Evolutionary conservation across 1,140 invertebrate genomes (phyloP), one percentile per base, ranked within the genome.

Genomic region (Cheumatopsyche charites): DNA sequence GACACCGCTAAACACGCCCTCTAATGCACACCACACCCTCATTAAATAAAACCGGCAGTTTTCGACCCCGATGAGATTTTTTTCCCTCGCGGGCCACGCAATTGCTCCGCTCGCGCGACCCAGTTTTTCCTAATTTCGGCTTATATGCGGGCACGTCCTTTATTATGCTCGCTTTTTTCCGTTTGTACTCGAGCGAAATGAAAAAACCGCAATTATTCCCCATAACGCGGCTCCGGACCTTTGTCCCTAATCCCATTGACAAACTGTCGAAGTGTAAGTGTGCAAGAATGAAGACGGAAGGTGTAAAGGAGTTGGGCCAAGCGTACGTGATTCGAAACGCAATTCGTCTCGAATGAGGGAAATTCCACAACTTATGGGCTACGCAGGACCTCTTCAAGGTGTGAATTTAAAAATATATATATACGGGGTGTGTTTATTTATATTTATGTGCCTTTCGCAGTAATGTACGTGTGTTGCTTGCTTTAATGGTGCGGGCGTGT

Each of bases 231-330:
- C 41, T 55, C 55, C 55, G 23, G 66, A 68, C 66, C 66, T 68
- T 68, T 68, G 49, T 68, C 66, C 66, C 66, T 68, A 68, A 68
- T 55, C 66, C 66, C 47, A 68, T 68, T 68, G 66, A 68, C 66
- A 68, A 68, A 68, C 41, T 68, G 66, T 68, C 66, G 66, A 68
- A 68, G 49, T 68, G 66, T 68, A 68, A 68, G 66, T 68, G 66
- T 45, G 66, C 9, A 43, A 68, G 66, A 68, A 68, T 68, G 66
- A 68, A 68, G 66, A 68, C 66, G 66, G 49, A 68, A 68, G 47
- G 66, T 68, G 66, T 45, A 68, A 68, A 68, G 66, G 47, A 55
- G 66, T 68, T 43, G 66, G 66, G 21, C 36, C n/a, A n/a, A n/a
- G 42, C 9, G 66, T 68, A 68, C 66, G 66, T 68, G 66, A 68